Conservation (phyloP, 2,888 invertebrate genomes). For the Polydrusus tereticollis region DNA sequence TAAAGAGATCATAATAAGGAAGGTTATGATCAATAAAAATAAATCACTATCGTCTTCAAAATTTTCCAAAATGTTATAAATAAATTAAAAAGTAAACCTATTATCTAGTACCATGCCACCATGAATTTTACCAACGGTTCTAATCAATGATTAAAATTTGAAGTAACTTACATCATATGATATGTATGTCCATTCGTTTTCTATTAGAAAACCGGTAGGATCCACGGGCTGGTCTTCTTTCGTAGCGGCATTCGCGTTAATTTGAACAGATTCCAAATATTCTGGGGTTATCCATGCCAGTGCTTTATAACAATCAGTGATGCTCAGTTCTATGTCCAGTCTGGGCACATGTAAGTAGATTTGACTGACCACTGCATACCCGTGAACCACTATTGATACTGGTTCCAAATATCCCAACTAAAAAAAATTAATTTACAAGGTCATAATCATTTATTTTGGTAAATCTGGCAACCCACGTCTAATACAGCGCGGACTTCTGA, state of each 20-base stretch:
- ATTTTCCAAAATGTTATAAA: too few relatives aligned
- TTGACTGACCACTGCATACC: constrained; percentile 74
- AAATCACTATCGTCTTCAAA: too few relatives aligned
- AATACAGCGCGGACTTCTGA: too few relatives aligned
- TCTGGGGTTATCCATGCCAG: constrained; percentile 48
- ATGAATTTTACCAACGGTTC: background rate
- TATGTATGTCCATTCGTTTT: constrained; percentile 53
- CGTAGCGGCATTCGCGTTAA: constrained; percentile 5
- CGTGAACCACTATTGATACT: constrained; percentile 70
- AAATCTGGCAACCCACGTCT: too few relatives aligned
- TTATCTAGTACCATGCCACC: too few relatives aligned
- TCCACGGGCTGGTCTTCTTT: constrained; percentile 28
- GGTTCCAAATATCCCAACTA: constrained; percentile 72
- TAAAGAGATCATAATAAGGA: too few relatives aligned
- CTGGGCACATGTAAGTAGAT: constrained; percentile 70
- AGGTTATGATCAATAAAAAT: too few relatives aligned
- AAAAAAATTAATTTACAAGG: background rate
- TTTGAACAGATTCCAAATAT: constrained; percentile 41
- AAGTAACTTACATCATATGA: constrained; percentile 45
- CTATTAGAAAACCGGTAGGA: constrained; percentile 40
- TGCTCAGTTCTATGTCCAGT: constrained; percentile 62
- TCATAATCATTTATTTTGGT: too few relatives aligned
- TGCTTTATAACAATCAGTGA: constrained; percentile 50
- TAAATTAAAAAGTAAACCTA: too few relatives aligned
- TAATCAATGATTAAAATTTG: background rate